Percentiles rank a stretch among this genome's conserved stretches.
Evolutionary conservation across 2,113 vertebrate species (phyloP).

Genomic region (Sceloporus tristichus): DNA sequence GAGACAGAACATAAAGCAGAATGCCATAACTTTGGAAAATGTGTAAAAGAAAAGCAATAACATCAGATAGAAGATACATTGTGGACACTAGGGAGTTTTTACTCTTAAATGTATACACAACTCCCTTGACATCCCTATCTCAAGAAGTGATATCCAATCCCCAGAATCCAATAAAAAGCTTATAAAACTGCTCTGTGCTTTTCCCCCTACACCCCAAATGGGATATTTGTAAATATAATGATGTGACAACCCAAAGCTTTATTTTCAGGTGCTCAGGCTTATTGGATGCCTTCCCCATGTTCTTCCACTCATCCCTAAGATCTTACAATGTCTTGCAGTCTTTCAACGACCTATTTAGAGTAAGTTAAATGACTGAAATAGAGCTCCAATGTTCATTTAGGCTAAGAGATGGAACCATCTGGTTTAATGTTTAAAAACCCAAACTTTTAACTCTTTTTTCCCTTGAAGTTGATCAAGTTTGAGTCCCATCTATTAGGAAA

Average conservation of each 20-base stretch:
- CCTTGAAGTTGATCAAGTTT: background rate
- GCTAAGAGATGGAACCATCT: constrained; percentile 8
- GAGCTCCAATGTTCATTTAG: constrained; percentile 10
- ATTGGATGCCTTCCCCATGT: background rate
- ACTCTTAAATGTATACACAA: constrained; percentile 26
- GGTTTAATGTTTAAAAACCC: constrained; percentile 28
- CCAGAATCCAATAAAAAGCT: constrained; percentile 12
- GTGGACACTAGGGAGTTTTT: background rate
- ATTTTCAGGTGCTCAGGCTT: constrained; percentile 37
- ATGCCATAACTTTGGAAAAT: constrained; percentile 10
- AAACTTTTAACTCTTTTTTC: background rate
- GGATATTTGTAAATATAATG: background rate
- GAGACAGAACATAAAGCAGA: background rate
- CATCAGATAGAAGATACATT: background rate
- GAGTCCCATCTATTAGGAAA: background rate
- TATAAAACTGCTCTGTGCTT: background rate
- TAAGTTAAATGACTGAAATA: constrained; percentile 23
- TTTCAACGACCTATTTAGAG: constrained; percentile 3
- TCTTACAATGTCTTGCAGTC: background rate
- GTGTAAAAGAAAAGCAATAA: constrained; percentile 2
- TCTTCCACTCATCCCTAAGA: background rate
- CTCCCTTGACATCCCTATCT: background rate
- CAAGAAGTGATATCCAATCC: constrained; percentile 9
- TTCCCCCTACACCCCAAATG: background rate
- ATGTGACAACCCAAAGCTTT: constrained; percentile 29